Evolutionary conservation across 2,797 vertebrate genomes (phyloP).

Genomic region (Sebastiscus tertius): DNA sequence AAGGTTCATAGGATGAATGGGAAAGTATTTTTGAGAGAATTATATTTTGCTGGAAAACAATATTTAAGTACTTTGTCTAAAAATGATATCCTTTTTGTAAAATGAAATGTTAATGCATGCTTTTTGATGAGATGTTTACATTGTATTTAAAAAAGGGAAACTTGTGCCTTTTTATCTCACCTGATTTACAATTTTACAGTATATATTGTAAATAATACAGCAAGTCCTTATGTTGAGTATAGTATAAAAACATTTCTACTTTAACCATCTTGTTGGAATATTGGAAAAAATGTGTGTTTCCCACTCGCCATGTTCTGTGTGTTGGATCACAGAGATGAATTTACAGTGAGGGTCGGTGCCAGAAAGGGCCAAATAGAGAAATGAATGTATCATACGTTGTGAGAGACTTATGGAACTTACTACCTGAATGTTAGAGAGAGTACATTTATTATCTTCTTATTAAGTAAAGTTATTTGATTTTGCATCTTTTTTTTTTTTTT

Average conservation of each 20-base stretch:
- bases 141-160: slow-evolving; percentile 99
- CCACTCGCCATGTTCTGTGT: slow-evolving; percentile 73
- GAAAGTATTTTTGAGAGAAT: slow-evolving; percentile 99
- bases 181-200: slow-evolving; percentile 96
- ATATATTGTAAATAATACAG: slow-evolving; percentile 98
- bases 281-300: slow-evolving; percentile 71
- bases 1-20: slow-evolving; percentile 96
- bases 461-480: slow-evolving; percentile 68
- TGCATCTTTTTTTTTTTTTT: slow-evolving; percentile 48
- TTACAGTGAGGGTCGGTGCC: slow-evolving; percentile 51
- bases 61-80: slow-evolving; percentile 99
- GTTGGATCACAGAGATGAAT: slow-evolving; percentile 62
- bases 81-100: slow-evolving; percentile 94
- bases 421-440: slow-evolving; percentile 83
- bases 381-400: slow-evolving; percentile 81
- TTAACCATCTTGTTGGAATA: slow-evolving; percentile 80
- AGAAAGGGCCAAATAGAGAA: slow-evolving; percentile 64
- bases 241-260: slow-evolving; percentile 89
- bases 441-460: slow-evolving; percentile 73
- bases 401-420: slow-evolving; percentile 77
- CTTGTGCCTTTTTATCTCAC: slow-evolving; percentile 99
- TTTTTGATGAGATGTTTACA: slow-evolving; percentile 98
- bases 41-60: slow-evolving; percentile 99
- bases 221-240: slow-evolving; percentile 87
- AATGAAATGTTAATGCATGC: slow-evolving; percentile 99